Conservation (phyloP, 2,888 invertebrate species). For the Syritta pipiens region DNA sequence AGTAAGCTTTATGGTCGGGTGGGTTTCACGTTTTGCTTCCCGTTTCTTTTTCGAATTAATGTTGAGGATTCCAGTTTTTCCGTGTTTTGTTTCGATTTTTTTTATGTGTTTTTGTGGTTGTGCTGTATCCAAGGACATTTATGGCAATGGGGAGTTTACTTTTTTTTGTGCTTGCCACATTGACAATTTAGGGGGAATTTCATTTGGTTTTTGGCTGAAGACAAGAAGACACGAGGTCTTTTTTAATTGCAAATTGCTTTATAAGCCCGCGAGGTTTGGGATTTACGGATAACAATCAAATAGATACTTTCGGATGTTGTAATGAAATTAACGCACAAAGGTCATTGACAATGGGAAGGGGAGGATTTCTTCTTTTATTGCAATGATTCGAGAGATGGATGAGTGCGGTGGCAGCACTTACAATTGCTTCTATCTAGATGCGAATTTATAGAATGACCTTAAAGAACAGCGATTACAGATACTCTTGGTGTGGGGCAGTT, state of each 20-base stretch:
- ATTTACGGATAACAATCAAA: conserved; percentile 48
- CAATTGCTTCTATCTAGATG: no score
- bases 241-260: conserved; percentile 68
- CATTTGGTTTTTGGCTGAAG: conserved; percentile 13
- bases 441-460: no score
- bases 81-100: conserved; percentile 15
- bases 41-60: conserved; percentile 53
- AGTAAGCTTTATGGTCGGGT: conserved; percentile 64
- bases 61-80: conserved; percentile 14
- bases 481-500: no score
- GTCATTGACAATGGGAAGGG: neutral
- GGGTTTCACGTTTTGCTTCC: conserved; percentile 49
- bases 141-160: conserved; percentile 42
- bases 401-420: no score
- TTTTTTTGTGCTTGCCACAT: conserved; percentile 35
- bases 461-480: no score
- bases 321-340: conserved; percentile 31
- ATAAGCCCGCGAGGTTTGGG: conserved; percentile 39
- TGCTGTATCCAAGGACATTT: conserved; percentile 50
- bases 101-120: conserved; percentile 50
- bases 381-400: neutral
- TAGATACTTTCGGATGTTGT: conserved; percentile 33
- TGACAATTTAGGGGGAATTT: conserved; percentile 37
- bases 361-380: neutral
- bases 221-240: conserved; percentile 25